A percentile compares a stretch with the other conserved stretches of the same genome.
These are phyloP conservation scores for Ctenicera cuprea DNA, from an alignment of 2,888 invertebrate genomes.

Conservation along the genomic window DNA sequence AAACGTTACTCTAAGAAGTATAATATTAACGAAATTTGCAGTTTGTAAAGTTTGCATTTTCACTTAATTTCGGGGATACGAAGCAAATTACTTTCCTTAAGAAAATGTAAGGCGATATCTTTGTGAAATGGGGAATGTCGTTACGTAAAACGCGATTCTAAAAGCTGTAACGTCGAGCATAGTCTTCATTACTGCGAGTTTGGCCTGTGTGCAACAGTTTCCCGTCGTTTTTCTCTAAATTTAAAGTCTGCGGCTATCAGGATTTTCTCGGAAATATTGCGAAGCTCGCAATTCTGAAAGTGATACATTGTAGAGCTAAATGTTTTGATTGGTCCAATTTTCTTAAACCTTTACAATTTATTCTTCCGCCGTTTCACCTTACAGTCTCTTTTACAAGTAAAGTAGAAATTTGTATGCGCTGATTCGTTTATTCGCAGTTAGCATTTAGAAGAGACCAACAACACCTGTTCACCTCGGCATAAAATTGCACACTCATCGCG, in stretches of 20 bases:
- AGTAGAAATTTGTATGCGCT: constrained; percentile 8
- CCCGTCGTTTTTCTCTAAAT: constrained; percentile 6
- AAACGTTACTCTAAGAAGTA: background rate
- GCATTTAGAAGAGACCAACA: background rate
- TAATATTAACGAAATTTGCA: background rate
- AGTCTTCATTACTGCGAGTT: background rate
- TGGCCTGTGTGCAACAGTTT: background rate
- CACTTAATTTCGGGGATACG: constrained; percentile 1
- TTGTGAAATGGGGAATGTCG: background rate
- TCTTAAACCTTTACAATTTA: constrained; percentile 2
- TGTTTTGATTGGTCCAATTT: constrained; percentile 10
- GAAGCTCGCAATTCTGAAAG: constrained; percentile 4
- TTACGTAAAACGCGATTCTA: background rate
- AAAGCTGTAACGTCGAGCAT: background rate
- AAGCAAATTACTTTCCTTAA: background rate
- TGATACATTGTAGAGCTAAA: constrained; percentile 7
- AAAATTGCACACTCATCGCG: background rate
- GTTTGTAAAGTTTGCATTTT: background rate
- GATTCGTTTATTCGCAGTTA: background rate
- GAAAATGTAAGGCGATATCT: constrained; percentile 14
- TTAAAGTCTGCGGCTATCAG: constrained; percentile 15
- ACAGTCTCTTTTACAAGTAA: background rate
- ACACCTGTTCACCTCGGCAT: background rate
- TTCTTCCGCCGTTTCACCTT: background rate
- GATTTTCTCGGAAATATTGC: constrained; percentile 10